A percentile compares a stretch with the other conserved stretches of the same genome.
phyloP scores from a whole-genome alignment of 2,113 vertebrate genomes.

The Balaeniceps rex region DNA sequence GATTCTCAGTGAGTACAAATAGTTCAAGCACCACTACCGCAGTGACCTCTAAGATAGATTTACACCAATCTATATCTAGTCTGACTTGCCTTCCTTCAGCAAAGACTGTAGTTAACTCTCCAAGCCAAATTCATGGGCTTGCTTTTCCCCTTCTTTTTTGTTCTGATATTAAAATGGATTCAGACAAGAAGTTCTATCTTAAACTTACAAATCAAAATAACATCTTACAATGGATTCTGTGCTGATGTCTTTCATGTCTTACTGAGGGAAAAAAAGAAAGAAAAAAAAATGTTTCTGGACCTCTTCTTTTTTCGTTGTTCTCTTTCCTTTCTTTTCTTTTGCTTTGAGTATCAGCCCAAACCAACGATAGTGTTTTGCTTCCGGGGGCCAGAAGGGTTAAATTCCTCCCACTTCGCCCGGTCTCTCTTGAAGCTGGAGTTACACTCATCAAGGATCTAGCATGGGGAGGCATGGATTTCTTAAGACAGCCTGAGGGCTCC shows the following conservation, averaged over 20 bases:
- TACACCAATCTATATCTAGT: neutral
- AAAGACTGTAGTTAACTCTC: neutral
- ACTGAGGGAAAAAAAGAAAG: rapidly evolving
- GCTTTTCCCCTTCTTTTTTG: neutral
- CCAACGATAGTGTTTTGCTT: neutral
- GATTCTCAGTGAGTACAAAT: neutral
- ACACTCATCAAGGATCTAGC: conserved; percentile 61
- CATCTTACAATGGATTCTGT: neutral
- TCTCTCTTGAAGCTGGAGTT: conserved; percentile 44
- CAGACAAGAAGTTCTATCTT: neutral
- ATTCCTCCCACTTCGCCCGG: neutral
- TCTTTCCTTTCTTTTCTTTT: neutral
- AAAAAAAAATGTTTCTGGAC: neutral
- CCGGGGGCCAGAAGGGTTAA: conserved; percentile 1
- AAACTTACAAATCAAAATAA: neutral
- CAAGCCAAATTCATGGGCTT: neutral
- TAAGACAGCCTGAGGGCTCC: conserved; percentile 61
- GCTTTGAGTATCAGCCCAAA: neutral
- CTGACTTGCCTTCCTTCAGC: neutral
- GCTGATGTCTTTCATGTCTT: neutral
- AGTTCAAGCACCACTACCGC: neutral
- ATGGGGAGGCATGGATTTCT: conserved; percentile 59
- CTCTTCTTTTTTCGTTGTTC: neutral
- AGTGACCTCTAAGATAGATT: neutral
- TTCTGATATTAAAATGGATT: neutral